Base-by-base conservation (phyloP, 2,888 invertebrate genomes). In the Malachius bipustulatus region DNA sequence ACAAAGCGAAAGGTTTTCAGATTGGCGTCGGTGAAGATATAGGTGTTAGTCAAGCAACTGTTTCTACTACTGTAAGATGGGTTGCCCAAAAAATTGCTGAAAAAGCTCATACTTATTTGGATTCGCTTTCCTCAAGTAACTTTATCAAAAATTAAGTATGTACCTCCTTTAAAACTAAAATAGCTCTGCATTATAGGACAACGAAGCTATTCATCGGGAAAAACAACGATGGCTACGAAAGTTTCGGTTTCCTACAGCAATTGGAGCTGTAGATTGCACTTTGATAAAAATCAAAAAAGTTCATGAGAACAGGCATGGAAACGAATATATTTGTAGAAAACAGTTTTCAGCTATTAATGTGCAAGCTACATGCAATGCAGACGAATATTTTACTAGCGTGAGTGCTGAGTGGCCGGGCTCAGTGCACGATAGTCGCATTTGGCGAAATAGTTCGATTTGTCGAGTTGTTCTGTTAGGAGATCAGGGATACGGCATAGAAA, bases 361-460 rank as follows among this genome's bases (percentile, higher is more conserved):
- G 13, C 35, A 36, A 36, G 36, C 35, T 13, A 36, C 35, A 10
- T 36, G 35, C 10, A 13, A 35, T 15, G 35, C 36, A 14, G 26
- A 36, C 9, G 36, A 35, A 16, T 4, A 16, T 4, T 36, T 36
- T 36, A 36, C 36, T 11, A 36, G 36, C 26, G 36, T 36, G 11
- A 35, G 36, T 37, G 36, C 36, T 16, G n/a, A n/a, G n/a, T n/a
- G n/a, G 35, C 35, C 35, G 19, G 32, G 35, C n/a, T 35, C 35
- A 4, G 35, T 34, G 16, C 35, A 34, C 26, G 35, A 35, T 16
- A 32, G 35, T 14, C 14, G 15, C 9, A 34, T 34, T 10, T 32
- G 36, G 30, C 35, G 34, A n/a, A n/a, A n/a, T n/a, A n/a, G n/a
- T n/a, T n/a, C n/a, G n/a, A n/a, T n/a, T n/a, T n/a, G n/a, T n/a